A percentile compares a stretch with the other conserved stretches of the same genome.
Evolutionary conservation across 2,113 vertebrate genomes (phyloP).

Genomic region (Cyprinus carpio): DNA sequence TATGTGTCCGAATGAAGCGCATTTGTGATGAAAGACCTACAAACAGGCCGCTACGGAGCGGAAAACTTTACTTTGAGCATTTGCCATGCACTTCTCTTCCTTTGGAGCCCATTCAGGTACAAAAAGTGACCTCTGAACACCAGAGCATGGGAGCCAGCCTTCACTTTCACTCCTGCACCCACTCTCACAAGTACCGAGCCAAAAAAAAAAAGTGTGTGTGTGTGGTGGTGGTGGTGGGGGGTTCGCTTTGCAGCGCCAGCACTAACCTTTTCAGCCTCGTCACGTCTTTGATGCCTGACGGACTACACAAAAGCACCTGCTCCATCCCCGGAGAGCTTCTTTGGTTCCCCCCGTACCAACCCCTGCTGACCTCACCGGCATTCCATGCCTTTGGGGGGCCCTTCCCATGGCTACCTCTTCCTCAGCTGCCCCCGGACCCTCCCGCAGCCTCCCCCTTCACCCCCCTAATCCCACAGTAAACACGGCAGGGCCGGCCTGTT

Average conservation of each 20-base stretch:
- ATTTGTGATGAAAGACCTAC: slow-evolving; percentile 34
- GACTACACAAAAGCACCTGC: slow-evolving; percentile 84
- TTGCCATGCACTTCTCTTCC: slow-evolving; percentile 29
- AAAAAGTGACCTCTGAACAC: slow-evolving; percentile 58
- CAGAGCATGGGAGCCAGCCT: slow-evolving; percentile 52
- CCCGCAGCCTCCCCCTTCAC: slow-evolving; percentile 60
- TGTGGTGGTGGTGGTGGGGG: slow-evolving; percentile 58
- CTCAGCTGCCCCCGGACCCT: slow-evolving; percentile 69
- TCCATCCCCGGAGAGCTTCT: slow-evolving; percentile 72
- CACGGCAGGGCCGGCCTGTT: slow-evolving; percentile 65
- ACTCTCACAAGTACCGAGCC: slow-evolving; percentile 51
- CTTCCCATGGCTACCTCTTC: slow-evolving; percentile 86
- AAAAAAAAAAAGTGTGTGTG: slow-evolving; percentile 26
- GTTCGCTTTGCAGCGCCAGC: slow-evolving; percentile 74
- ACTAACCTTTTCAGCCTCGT: slow-evolving; percentile 79
- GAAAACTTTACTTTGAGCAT: slow-evolving; percentile 38
- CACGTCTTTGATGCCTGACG: slow-evolving; percentile 78
- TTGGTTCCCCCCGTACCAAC: slow-evolving; percentile 67
- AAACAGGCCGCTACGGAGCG: not conserved
- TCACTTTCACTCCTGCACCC: slow-evolving; percentile 62
- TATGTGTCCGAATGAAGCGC: not conserved
- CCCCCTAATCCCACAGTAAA: slow-evolving; percentile 89
- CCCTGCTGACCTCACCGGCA: slow-evolving; percentile 80
- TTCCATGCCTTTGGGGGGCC: slow-evolving; percentile 81
- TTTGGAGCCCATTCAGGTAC: slow-evolving; percentile 54